Base-by-base conservation (phyloP, 2,797 vertebrate species). In the Enteromius trimaculatus region DNA sequence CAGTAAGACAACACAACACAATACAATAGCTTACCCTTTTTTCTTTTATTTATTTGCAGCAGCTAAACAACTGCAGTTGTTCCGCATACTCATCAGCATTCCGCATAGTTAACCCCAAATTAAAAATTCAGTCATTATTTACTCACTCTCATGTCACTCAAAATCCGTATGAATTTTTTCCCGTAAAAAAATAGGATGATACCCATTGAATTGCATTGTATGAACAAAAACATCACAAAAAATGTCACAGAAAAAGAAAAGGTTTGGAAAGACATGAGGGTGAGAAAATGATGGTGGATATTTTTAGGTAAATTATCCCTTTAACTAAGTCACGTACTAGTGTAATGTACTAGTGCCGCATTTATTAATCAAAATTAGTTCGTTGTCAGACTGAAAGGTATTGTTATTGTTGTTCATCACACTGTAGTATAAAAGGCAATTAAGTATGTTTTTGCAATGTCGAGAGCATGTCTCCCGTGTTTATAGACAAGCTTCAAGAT, bases 31-130 rank as follows among this genome's bases (percentile, higher is more conserved):
- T 0, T 42, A 21, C 60, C 4, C 39, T 23, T 42, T n/a, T 3
- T 29, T 37, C 23, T 60, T 1, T 64, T 34, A 34, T 65, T 34
- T 34, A 64, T 77, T 62, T 77, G 55, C 60, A 69, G 69, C 49
- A 71, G 51, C 3, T 66, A 23, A 66, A 34, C 19, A 79, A 8
- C 19, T 66, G 29, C n/a, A 37, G 11, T 8, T 17, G 21, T 77
- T 29, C 37, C 3, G 16, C 34, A 42, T 44, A 11, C 37, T 75
- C n/a, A n/a, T n/a, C n/a, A n/a, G n/a, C n/a, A n/a, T n/a, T n/a
- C n/a, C n/a, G 16, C 8, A 34, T 19, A 34, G 62, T 34, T 65
- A 65, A 64, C 29, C 29, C 29, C 16, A 65, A 65, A 65, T 31
- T 16, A 1, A 29, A 60, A 60, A 26, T 26, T 60, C 23, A 14